Base-by-base conservation (phyloP, 2,113 vertebrate species). In the Caranx melampygus region DNA sequence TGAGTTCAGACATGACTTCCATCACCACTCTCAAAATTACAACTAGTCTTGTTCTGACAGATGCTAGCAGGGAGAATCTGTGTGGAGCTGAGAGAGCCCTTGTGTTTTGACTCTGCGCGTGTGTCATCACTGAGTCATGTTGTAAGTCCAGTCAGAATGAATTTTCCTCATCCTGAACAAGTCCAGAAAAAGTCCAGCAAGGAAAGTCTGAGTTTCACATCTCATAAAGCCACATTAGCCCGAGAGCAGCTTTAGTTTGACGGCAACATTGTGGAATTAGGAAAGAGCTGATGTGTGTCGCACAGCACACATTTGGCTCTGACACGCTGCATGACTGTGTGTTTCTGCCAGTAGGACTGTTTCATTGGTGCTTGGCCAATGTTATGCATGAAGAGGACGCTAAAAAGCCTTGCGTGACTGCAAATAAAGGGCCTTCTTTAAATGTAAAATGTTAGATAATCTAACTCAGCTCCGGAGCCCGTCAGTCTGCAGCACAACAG, bases 361-460 rank as follows among this genome's bases (percentile, higher is more conserved):
- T 72, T 81, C 37, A 57, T 42, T 42, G 15, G 31, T 57, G 72
- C 60, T 80, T 72, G 34, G 61, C 51, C 85, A 87, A 83, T 81
- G 74, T 51, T 11, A 61, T 77, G 78, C 70, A 74, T 62, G 62
- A 65, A 54, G 51, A 64, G 68, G 64, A 79, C 51, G 16, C 67
- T 14, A 78, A 66, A 42, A 67, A 59, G 71, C 65, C 67, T 34
- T 21, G 58, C 60, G 55, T 54, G 20, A 16, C 63, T 75, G 34
- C 62, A 76, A 68, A 64, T 74, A 71, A 72, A 77, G 45, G 12
- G 5, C 44, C 15, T 40, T 81, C 78, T 26, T 77, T 11, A 51
- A 10, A 31, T 75, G 20, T 63, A 31, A 84, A 84, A 87, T 59
- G 26, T 89, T 78, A 78, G 78, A 87, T 88, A 78, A 86, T 34